Percentiles rank a stretch among this genome's conserved stretches.
These are phyloP conservation scores for Catocala fraxini DNA, from an alignment of 2,888 invertebrate species.

Conservation along the genomic window DNA sequence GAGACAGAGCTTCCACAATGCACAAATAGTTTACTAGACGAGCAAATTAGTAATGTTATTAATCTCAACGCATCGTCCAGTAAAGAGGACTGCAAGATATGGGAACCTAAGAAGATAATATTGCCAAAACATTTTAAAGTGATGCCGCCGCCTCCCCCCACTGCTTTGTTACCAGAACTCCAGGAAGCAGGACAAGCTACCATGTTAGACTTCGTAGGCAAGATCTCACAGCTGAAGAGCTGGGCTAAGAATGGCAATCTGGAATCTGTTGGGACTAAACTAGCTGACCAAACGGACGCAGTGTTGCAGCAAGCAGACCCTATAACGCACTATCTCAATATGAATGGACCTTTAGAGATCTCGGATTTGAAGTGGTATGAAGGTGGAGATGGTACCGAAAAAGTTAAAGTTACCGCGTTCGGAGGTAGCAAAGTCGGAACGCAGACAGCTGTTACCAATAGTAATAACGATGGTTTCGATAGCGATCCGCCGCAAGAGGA, in stretches of 20 bases:
- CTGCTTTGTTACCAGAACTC: constrained; percentile 72
- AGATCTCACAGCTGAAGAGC: constrained; percentile 78
- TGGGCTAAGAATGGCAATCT: constrained; percentile 76
- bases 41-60: constrained; percentile 86
- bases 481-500: constrained; percentile 80
- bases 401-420: constrained; percentile 73
- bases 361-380: constrained; percentile 83
- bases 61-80: constrained; percentile 83
- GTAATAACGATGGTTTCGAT: constrained; percentile 84
- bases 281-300: constrained; percentile 79
- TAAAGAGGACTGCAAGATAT: constrained; percentile 78
- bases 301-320: constrained; percentile 71
- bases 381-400: constrained; percentile 76
- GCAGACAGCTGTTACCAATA: constrained; percentile 73
- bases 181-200: constrained; percentile 75
- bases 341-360: constrained; percentile 83
- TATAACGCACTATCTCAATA: constrained; percentile 77
- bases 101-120: constrained; percentile 80
- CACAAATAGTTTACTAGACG: constrained; percentile 77
- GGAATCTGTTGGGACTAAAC: constrained; percentile 78
- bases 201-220: constrained; percentile 79
- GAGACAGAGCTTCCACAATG: constrained; percentile 86
- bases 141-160: constrained; percentile 72
- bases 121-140: constrained; percentile 77
- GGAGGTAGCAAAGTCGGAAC: constrained; percentile 74